Conservation (phyloP, 2,888 invertebrate genomes). For the Eilema griseolum region DNA sequence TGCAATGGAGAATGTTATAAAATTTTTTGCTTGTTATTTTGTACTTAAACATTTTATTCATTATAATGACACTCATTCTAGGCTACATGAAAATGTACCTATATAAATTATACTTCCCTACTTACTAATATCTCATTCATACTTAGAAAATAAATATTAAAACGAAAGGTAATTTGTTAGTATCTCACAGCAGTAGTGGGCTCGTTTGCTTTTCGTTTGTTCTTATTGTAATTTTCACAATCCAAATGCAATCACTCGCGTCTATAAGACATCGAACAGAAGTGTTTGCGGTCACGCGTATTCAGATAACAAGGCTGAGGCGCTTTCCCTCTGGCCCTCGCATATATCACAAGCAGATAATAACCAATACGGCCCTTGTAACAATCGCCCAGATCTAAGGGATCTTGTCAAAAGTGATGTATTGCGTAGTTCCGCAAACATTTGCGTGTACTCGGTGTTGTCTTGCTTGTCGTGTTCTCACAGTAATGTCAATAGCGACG, state of each 20-base stretch:
- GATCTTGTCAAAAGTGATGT: slow-evolving; percentile 19
- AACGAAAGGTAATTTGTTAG: background rate
- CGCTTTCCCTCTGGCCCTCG: slow-evolving; percentile 19
- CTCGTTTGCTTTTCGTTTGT: background rate
- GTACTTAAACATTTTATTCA: background rate
- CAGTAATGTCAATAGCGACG: slow-evolving; percentile 13
- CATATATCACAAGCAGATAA: slow-evolving; percentile 28
- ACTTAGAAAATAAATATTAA: background rate
- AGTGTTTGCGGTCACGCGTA: slow-evolving; percentile 28
- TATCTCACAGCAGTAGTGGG: background rate
- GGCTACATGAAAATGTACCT: background rate
- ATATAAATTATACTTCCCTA: no score
- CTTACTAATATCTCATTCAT: background rate
- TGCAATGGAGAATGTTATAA: background rate
- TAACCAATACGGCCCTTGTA: slow-evolving; percentile 24
- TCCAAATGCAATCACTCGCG: slow-evolving; percentile 7
- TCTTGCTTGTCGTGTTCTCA: slow-evolving; percentile 5
- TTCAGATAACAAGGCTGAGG: slow-evolving; percentile 20
- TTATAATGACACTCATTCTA: background rate
- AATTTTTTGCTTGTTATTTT: background rate
- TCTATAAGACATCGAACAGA: slow-evolving; percentile 12
- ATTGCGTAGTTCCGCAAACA: slow-evolving; percentile 9
- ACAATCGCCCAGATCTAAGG: slow-evolving; percentile 16
- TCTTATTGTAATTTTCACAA: background rate
- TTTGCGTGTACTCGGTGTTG: slow-evolving; percentile 5